Base-by-base conservation (phyloP, 2,888 invertebrate genomes). In the Blera fallax region DNA sequence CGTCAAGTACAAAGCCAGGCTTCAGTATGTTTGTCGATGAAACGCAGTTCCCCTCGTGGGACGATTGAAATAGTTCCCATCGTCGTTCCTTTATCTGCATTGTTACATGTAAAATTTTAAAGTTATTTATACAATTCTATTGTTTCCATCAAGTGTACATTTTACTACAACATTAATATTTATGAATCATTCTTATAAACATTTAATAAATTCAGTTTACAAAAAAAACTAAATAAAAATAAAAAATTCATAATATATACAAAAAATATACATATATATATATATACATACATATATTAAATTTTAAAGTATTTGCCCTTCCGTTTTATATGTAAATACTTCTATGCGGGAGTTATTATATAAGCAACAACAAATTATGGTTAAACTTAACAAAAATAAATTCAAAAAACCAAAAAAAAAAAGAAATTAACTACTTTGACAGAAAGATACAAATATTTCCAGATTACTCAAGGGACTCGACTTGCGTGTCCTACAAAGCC, bases 11-110 rank as follows among this genome's bases (percentile, higher is more conserved):
- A 65, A 90, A 64, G 91, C 91, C 40, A 65, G 91, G 91, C 87
- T 92, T 92, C 83, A 91, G 91, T 87, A 92, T 94, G 87, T 95
- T 95, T 89, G 92, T 95, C 74, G 93, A 93, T 76, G 94, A 94
- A 89, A 93, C 94, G 60, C 93, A 93, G 89, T 95, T 95, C 90
- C 95, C 95, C 21, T 91, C 93, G 87, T 95, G 95, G 95, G 95
- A 95, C 88, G 95, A 95, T 91, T 95, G 93, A 94, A 89, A 87
- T 48, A 58, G 69, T 77, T 72, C 60, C 81, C 45, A 32, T 85
- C 85, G 40, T 85, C 85, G 81, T 81, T 85, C 76, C 81, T 72
- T 52, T 45, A 24, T 74, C 77, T 74, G 72, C 70, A 85, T 81
- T 85, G 85, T 85, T 85, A 81, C 72, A 72, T 85, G 76, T 85